Evolutionary conservation across 2,113 vertebrate species (phyloP), one percentile per base, ranked within the genome.

Genomic region (Solea senegalensis): DNA sequence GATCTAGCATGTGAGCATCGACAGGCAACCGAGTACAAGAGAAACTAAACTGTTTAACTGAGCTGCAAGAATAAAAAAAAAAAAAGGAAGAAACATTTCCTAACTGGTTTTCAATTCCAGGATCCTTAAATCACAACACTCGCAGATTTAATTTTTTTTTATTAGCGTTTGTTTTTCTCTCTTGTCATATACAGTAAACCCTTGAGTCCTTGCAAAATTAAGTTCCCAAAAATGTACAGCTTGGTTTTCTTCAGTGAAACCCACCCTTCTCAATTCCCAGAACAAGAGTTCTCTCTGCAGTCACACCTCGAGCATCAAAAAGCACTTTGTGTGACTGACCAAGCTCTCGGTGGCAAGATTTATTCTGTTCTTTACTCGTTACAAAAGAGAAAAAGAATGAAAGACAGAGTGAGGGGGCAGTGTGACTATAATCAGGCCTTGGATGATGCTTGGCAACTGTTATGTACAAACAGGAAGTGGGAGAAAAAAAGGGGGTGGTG

Each of bases 381-480:
- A 80, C 76, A 87, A 88, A 88, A 86, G 79, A 74, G 13, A 9
- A 27, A 8, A 21, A 21, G 15, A 21, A 34, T 34, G 2, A 34
- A 55, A 16, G 14, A 21, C 11, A 12, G 9, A 28, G 14, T 8
- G 27, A 28, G 56, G 69, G 27, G 66, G 76, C 43, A 59, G 81
- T 58, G 82, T 83, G 78, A 82, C 69, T 83, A 89, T 61, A 43
- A 74, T 79, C 69, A 58, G 78, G 83, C 69, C 78, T 72, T 26
- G 63, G 64, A 83, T 79, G 81, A 87, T 44, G 76, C 78, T 84
- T 89, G 90, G 87, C 78, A 82, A 89, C 3, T 77, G 69, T 63
- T 92, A 91, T 92, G 60, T 92, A 91, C 92, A 92, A 90, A 92
- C 75, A 81, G 83, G 83, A 62, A 80, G 74, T 61, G 73, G 63